Evolutionary conservation across 2,888 invertebrate species (phyloP).

Genomic region (Strigamia maritima): DNA sequence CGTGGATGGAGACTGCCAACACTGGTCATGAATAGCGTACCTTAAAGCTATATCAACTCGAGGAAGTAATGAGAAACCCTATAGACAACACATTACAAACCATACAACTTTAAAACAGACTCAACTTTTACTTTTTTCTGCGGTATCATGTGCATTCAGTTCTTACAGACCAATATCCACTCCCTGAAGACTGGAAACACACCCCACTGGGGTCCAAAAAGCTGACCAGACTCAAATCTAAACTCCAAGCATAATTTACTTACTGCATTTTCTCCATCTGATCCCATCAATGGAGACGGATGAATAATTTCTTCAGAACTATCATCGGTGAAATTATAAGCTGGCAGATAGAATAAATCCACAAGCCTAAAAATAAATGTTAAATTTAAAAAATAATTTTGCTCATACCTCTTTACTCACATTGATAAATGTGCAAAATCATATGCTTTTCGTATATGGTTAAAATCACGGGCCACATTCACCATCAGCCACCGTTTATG

Average conservation of each 20-base stretch:
- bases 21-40: too few species aligned
- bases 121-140: too few species aligned
- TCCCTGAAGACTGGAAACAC: too few species aligned
- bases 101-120: too few species aligned
- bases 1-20: too few species aligned
- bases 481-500: background rate
- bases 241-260: slow-evolving; percentile 22
- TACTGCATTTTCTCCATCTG: slow-evolving; percentile 31
- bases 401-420: background rate
- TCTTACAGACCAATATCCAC: too few species aligned
- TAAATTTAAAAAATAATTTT: background rate
- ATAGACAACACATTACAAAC: too few species aligned
- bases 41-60: too few species aligned
- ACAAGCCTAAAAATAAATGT: background rate
- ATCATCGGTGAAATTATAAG: slow-evolving; percentile 28
- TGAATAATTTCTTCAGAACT: background rate
- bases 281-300: slow-evolving; percentile 12
- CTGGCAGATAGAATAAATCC: slow-evolving; percentile 26
- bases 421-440: background rate
- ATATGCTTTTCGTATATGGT: background rate
- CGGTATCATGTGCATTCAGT: too few species aligned
- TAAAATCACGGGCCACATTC: background rate
- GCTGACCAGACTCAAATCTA: too few species aligned
- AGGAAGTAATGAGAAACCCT: too few species aligned
- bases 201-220: too few species aligned